Evolutionary conservation across 2,797 vertebrate species (phyloP), one percentile per base, ranked within the genome.

Genomic region (Chloroceryle inda): DNA sequence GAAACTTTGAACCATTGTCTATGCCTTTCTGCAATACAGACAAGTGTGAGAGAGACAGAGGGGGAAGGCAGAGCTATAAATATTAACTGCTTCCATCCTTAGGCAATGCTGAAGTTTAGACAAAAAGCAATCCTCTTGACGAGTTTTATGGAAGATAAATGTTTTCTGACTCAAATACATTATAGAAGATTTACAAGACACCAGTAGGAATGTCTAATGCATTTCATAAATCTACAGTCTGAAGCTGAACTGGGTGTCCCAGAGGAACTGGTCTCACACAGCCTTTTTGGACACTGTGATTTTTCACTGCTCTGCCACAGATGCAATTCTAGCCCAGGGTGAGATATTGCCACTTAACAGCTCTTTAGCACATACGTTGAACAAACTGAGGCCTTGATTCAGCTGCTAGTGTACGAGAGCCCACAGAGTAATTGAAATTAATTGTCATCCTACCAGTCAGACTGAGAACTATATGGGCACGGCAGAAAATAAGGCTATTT

Each of bases 161-260:
- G 31, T 52, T 79, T 92, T 74, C 68, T 85, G 87, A 83, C 62
- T 78, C 53, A 88, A 83, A 92, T 73, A 56, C 2, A 2, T 56
- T 94, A 71, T 10, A 12, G 24, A 80, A 89, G 47, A 89, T 58
- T 95, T 77, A 89, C 29, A 79, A 83, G 92, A 77, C 27, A 19
- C 16, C 61, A 55, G 35, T 3, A 52, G 61, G 38, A 62, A 93
- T 27, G 49, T 42, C 59, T 92, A 82, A 95, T 69, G 64, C 80
- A 81, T 82, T 94, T 86, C 85, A 49, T 90, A 94, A 92, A 94
- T 88, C 69, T 56, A 85, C 72, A 88, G 50, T 78, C 47, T 91
- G 91, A 76, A 47, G 88, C 75, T 71, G 87, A 69, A 72, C 56
- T 53, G 79, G 37, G 53, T 67, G 69, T 96, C 91, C 80, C 95